Evolutionary conservation across 2,113 vertebrate species (phyloP).

Genomic region (Phrynocephalus versicolor): DNA sequence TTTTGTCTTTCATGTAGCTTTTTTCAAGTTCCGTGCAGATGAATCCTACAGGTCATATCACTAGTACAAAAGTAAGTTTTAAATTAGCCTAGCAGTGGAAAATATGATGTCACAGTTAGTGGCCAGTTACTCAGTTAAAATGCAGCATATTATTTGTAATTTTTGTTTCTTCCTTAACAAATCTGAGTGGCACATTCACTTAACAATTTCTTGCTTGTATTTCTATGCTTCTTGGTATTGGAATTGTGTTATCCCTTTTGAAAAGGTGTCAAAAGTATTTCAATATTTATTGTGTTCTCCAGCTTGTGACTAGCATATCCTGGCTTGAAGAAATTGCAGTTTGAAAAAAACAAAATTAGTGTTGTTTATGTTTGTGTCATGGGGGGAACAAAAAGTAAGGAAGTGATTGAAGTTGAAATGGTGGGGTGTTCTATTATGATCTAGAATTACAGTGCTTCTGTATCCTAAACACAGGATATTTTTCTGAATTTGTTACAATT

Average conservation of each 20-base stretch:
- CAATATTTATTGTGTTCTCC: background rate
- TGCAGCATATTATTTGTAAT: background rate
- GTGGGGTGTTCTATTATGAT: background rate
- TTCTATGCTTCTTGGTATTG: background rate
- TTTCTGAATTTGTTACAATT: background rate
- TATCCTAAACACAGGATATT: background rate
- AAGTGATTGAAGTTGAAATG: background rate
- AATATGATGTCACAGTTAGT: background rate
- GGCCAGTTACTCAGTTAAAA: background rate
- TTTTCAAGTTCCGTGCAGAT: slow-evolving; percentile 84
- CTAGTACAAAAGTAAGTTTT: slow-evolving; percentile 82
- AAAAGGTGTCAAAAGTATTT: background rate
- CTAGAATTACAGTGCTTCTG: background rate
- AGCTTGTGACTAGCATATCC: background rate
- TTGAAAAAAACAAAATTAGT: background rate
- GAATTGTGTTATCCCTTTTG: background rate
- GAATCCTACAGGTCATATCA: slow-evolving; percentile 81
- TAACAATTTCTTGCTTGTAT: background rate
- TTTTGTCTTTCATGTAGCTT: slow-evolving; percentile 81
- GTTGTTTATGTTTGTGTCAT: background rate
- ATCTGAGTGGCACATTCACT: background rate
- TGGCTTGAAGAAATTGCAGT: background rate
- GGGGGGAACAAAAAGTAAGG: too few relatives aligned
- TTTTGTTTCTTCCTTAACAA: background rate
- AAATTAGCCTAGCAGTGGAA: slow-evolving; percentile 53